Evolutionary conservation across 2,113 vertebrate species (phyloP).

Genomic region (Pachyramphus minor): DNA sequence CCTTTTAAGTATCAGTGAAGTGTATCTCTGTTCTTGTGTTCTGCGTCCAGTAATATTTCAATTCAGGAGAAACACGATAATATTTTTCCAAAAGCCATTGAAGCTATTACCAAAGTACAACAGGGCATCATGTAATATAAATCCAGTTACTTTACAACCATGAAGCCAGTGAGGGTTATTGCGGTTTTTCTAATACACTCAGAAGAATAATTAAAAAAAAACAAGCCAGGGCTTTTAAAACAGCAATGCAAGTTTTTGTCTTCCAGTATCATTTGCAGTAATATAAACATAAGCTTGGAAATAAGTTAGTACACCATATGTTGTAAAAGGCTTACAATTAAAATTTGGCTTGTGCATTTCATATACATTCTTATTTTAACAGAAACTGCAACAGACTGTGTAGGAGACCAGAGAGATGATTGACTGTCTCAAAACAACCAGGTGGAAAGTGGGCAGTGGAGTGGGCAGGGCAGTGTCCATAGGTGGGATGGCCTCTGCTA

Average conservation of each 20-base stretch:
- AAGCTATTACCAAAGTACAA: slow-evolving; percentile 48
- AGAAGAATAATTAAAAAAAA: neutral
- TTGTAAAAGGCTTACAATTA: neutral
- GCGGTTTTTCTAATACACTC: slow-evolving; percentile 1
- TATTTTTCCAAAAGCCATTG: slow-evolving; percentile 42
- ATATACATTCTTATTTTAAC: neutral
- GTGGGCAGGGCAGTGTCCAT: neutral
- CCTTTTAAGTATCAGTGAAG: slow-evolving; percentile 47
- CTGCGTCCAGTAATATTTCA: slow-evolving; percentile 54
- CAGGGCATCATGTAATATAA: slow-evolving; percentile 20
- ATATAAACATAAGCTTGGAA: slow-evolving; percentile 1
- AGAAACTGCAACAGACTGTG: neutral
- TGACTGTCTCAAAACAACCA: neutral
- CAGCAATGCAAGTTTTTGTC: neutral
- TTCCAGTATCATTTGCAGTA: neutral
- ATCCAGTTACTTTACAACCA: slow-evolving; percentile 36
- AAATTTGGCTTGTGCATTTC: neutral
- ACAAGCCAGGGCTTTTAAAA: slow-evolving; percentile 3
- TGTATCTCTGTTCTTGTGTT: slow-evolving; percentile 44
- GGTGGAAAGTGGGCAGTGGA: neutral
- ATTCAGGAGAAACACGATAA: slow-evolving; percentile 57
- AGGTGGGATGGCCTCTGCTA: neutral
- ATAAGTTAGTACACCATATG: neutral
- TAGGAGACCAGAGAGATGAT: neutral
- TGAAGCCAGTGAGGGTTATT: slow-evolving; percentile 26